Evolutionary conservation across 2,797 vertebrate species (phyloP).

Genomic region (Coracias cyanogaster): DNA sequence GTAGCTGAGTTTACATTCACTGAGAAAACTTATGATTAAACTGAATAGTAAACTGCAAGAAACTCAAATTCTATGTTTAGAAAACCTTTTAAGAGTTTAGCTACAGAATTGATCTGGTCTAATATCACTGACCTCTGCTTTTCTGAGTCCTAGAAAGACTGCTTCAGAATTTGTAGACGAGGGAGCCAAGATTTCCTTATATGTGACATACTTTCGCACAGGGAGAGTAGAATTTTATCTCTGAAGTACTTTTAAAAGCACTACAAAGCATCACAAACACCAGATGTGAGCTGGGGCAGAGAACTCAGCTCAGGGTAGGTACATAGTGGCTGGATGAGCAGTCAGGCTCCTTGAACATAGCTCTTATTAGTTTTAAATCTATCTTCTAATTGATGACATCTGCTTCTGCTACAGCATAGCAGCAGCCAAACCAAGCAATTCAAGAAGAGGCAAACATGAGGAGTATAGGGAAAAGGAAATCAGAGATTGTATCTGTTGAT

Average conservation of each 20-base stretch:
- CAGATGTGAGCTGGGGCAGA: background rate
- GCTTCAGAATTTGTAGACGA: background rate
- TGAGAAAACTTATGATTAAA: background rate
- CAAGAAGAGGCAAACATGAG: slow-evolving; percentile 17
- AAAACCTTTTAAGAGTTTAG: background rate
- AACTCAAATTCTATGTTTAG: background rate
- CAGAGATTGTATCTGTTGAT: slow-evolving; percentile 68
- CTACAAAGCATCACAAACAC: background rate
- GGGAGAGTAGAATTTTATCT: background rate
- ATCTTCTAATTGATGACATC: background rate
- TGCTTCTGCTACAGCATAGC: background rate
- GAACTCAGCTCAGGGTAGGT: background rate
- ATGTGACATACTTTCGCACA: background rate
- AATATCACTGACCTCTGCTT: background rate
- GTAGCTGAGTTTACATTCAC: background rate
- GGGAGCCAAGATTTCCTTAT: background rate
- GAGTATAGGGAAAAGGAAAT: slow-evolving; percentile 65
- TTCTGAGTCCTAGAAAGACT: background rate
- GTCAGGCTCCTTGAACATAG: background rate
- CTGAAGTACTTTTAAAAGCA: background rate
- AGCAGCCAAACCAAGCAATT: background rate
- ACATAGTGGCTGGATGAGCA: background rate
- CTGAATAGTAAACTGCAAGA: fast-evolving
- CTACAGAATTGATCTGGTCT: background rate
- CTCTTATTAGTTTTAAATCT: background rate